A percentile compares a stretch with the other conserved stretches of the same genome.
Conservation (phyloP, 2,888 invertebrate genomes). For the Drosophila phalerata region DNA sequence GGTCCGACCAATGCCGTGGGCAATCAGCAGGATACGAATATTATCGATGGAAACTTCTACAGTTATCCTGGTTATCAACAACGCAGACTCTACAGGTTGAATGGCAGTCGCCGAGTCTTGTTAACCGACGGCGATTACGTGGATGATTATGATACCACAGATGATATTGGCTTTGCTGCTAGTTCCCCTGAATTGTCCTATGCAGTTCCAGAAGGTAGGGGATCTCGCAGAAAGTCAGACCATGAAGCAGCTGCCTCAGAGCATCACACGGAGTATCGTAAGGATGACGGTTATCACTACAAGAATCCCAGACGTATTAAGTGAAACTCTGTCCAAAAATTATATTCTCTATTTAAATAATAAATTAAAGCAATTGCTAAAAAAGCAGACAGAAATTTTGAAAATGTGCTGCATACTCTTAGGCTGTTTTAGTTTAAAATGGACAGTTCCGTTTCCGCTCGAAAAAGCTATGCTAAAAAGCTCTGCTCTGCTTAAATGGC, state of each 20-base stretch:
- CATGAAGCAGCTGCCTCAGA: constrained; percentile 39
- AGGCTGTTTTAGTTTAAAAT: neutral
- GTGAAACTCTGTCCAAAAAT: constrained; percentile 1
- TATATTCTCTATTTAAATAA: neutral
- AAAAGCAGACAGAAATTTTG: constrained; percentile 52
- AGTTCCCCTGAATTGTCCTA: constrained; percentile 57
- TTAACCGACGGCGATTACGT: constrained; percentile 61
- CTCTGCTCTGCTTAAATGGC: constrained; percentile 1
- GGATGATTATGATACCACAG: constrained; percentile 44
- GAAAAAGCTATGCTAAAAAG: constrained; percentile 23
- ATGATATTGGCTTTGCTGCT: constrained; percentile 52
- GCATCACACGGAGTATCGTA: constrained; percentile 48
- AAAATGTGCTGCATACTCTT: constrained; percentile 43
- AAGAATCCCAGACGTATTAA: constrained; percentile 55
- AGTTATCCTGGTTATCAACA: constrained; percentile 38
- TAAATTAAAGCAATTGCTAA: constrained; percentile 64
- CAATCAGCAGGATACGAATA: constrained; percentile 73
- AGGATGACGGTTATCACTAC: constrained; percentile 74
- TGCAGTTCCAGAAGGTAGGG: constrained; percentile 41
- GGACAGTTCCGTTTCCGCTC: constrained; percentile 49
- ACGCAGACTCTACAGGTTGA: constrained; percentile 32
- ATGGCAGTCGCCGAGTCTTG: constrained; percentile 51
- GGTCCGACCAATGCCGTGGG: constrained; percentile 50
- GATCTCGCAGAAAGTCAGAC: constrained; percentile 34
- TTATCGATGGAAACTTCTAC: constrained; percentile 70